phyloP scores from a whole-genome alignment of 2,113 vertebrate species.

The Lycaon pictus region DNA sequence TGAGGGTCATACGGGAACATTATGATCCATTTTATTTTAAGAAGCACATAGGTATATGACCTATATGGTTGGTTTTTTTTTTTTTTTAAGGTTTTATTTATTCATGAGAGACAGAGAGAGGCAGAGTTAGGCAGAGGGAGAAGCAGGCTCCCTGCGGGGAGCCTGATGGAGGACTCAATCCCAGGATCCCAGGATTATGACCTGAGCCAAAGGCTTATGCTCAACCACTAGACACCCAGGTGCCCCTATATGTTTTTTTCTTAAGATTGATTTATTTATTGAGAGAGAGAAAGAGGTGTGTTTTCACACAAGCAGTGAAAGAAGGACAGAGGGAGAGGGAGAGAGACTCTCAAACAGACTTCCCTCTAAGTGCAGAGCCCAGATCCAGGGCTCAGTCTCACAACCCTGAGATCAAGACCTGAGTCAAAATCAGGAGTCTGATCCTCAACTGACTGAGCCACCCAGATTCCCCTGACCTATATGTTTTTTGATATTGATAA shows the following conservation, averaged over 20 bases:
- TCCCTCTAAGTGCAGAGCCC: background rate
- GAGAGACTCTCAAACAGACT: background rate
- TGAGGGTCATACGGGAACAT: background rate
- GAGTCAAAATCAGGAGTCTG: background rate
- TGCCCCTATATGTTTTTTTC: background rate
- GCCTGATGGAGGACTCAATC: no score
- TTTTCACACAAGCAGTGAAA: background rate
- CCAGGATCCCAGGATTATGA: no score
- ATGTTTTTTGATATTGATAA: background rate
- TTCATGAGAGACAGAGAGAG: background rate
- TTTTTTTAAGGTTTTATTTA: background rate
- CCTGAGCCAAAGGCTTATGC: no score
- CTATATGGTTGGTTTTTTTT: background rate
- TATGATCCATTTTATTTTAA: constrained; percentile 47
- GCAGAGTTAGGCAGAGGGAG: no score
- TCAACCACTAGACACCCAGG: no score
- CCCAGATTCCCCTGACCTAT: background rate
- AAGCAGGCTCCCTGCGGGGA: no score
- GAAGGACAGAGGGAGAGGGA: background rate
- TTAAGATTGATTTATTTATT: background rate
- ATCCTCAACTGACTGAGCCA: background rate
- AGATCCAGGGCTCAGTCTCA: background rate
- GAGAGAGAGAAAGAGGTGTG: background rate
- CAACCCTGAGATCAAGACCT: background rate
- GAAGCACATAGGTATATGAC: background rate